Percentiles rank a stretch among this genome's conserved stretches.
Conservation (phyloP, 2,888 invertebrate genomes). For the Phragmatobia fuliginosa region DNA sequence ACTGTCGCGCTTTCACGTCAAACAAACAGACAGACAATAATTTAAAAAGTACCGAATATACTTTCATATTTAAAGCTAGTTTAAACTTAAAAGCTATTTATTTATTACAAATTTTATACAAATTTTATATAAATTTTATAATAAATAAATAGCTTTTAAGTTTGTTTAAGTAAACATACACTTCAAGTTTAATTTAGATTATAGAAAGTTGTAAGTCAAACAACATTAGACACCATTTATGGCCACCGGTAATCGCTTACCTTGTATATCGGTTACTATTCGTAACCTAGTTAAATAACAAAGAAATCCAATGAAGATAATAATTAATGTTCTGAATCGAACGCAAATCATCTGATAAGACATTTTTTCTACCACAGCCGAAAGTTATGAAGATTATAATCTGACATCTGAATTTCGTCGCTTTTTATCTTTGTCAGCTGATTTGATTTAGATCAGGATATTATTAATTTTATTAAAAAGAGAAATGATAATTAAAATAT, state of each 20-base stretch:
- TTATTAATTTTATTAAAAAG: no score
- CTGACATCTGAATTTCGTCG: neutral
- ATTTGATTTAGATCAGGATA: neutral
- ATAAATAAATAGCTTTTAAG: no score
- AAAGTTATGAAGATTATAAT: neutral
- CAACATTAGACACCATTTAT: neutral
- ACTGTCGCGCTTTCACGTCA: no score
- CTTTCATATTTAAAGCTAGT: no score
- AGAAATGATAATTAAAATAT: neutral
- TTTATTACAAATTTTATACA: no score
- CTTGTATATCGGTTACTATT: neutral
- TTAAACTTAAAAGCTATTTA: no score
- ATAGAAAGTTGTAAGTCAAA: neutral
- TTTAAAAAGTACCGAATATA: no score
- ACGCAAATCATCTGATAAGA: slow-evolving; percentile 1
- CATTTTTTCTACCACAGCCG: neutral
- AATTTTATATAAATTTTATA: no score
- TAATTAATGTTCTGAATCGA: neutral
- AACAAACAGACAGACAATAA: no score
- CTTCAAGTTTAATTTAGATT: no score
- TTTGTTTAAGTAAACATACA: no score
- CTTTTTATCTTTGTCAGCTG: neutral
- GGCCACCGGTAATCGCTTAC: neutral
- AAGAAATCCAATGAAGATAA: neutral
- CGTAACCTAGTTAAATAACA: neutral